Conservation (phyloP, 2,113 vertebrate species). For the Chaetura pelagica region DNA sequence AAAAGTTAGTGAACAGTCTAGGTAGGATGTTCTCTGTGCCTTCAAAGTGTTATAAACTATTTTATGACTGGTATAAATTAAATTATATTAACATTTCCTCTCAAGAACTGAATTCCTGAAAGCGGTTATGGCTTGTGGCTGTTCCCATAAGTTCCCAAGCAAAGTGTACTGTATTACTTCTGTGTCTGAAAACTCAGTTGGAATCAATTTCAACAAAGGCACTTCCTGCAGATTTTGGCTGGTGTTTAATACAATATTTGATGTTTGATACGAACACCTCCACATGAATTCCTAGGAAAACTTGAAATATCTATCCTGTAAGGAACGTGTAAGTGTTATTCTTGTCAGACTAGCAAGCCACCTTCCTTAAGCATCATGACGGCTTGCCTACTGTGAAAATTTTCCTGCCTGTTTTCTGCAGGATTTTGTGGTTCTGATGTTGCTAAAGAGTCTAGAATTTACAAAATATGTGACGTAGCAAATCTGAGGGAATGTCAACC, state of each 20-base stretch:
- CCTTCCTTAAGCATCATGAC: neutral
- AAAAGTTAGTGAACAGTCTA: neutral
- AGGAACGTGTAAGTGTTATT: neutral
- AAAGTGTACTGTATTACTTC: neutral
- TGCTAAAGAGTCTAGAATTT: neutral
- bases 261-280: neutral
- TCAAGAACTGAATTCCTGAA: neutral
- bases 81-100: neutral
- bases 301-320: neutral
- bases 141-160: neutral
- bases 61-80: neutral
- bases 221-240: neutral
- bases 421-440: neutral
- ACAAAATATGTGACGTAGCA: neutral
- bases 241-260: neutral
- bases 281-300: neutral
- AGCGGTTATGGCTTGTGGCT: neutral
- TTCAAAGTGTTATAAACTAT: neutral
- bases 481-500: neutral
- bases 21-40: neutral
- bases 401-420: neutral
- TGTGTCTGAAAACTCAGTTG: neutral
- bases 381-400: accelerated
- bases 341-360: neutral
- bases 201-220: neutral